A percentile compares a stretch with the other conserved stretches of the same genome.
Conservation (phyloP, 2,888 invertebrate genomes). For the Brenthis hecate region DNA sequence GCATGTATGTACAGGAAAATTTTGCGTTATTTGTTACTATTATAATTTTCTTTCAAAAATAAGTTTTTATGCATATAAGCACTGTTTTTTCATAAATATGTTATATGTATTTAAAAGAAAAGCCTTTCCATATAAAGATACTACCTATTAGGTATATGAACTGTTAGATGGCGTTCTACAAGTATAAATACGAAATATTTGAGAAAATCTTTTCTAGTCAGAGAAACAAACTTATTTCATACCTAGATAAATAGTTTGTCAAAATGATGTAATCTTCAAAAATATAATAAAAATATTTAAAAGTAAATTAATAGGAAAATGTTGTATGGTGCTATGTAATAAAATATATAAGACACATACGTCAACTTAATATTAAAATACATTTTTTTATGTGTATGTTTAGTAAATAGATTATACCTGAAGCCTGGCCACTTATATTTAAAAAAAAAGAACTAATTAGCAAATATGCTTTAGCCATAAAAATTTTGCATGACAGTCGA, state of each 20-base stretch:
- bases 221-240: no score
- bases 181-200: background rate
- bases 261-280: background rate
- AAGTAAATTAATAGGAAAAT: background rate
- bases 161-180: slow-evolving; percentile 26
- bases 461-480: background rate
- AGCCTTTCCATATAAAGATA: background rate
- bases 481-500: no score
- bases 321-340: no score
- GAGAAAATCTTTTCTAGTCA: background rate
- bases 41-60: background rate
- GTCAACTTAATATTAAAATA: no score
- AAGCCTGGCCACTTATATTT: no score
- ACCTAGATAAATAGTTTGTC: no score
- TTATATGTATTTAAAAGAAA: background rate
- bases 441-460: background rate
- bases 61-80: background rate
- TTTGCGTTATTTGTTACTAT: no score
- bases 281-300: background rate
- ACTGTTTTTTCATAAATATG: background rate
- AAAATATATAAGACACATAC: no score
- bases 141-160: slow-evolving; percentile 3
- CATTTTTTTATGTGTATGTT: no score
- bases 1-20: no score
- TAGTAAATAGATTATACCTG: no score